phyloP scores from a whole-genome alignment of 2,113 vertebrate species.

The Illadopsis cleaveri region DNA sequence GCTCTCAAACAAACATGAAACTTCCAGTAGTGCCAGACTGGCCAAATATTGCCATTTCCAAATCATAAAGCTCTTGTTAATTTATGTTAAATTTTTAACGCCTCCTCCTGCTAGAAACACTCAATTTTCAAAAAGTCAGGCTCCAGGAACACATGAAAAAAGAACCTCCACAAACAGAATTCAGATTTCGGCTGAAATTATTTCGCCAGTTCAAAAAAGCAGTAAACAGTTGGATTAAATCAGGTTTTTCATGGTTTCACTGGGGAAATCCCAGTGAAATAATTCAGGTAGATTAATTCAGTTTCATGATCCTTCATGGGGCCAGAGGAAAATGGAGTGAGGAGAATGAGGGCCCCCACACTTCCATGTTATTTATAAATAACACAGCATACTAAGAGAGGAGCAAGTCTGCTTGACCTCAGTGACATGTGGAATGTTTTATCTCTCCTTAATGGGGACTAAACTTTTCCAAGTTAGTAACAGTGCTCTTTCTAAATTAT shows the following conservation, averaged over 20 bases:
- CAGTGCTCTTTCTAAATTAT: neutral
- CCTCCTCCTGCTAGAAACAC: neutral
- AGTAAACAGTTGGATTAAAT: neutral
- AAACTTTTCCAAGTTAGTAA: neutral
- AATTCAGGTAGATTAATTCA: neutral
- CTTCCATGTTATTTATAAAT: neutral
- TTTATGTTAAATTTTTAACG: neutral
- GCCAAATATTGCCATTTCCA: neutral
- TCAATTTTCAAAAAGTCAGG: neutral
- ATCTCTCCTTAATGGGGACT: neutral
- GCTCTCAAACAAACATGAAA: neutral
- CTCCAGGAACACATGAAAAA: neutral
- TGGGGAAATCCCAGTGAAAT: neutral
- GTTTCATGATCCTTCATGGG: neutral
- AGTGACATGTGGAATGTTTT: neutral
- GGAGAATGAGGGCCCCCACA: neutral
- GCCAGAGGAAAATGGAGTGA: neutral
- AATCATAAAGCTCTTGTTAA: neutral
- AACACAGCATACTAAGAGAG: neutral
- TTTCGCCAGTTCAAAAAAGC: neutral
- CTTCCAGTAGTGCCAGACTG: neutral
- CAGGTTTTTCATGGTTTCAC: neutral
- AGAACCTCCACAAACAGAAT: neutral
- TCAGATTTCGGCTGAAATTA: neutral
- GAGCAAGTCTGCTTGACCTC: neutral